phyloP scores from a whole-genome alignment of 2,797 vertebrate species.

The Decapterus maruadsi region DNA sequence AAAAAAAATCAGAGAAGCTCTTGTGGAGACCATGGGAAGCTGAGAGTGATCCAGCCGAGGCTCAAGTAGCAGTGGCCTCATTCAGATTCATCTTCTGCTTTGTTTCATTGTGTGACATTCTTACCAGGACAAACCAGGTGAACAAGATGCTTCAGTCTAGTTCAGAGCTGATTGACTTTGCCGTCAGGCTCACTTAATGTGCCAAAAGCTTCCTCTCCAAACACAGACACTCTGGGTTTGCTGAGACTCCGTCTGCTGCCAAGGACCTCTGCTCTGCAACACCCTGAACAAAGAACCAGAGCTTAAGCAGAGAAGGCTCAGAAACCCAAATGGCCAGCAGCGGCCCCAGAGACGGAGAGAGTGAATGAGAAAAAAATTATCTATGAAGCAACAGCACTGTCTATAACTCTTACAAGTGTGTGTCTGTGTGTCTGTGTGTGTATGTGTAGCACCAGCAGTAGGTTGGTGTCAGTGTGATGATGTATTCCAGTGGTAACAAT shows the following conservation, averaged over 20 bases:
- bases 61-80: not conserved
- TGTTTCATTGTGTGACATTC: not conserved
- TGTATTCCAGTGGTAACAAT: conserved; percentile 19
- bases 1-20: not conserved
- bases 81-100: not conserved
- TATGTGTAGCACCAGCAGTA: not conserved
- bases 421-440: not conserved
- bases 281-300: not conserved
- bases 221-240: not conserved
- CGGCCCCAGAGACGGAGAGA: not conserved
- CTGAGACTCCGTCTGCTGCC: not conserved
- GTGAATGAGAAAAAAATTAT: not conserved
- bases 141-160: conserved; percentile 1
- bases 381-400: conserved; percentile 1
- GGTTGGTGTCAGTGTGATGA: conserved; percentile 10
- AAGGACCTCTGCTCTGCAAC: not conserved
- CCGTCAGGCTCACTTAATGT: not conserved
- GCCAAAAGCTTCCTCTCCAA: not conserved
- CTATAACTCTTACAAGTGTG: not conserved
- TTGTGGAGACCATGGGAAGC: not conserved
- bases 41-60: not conserved
- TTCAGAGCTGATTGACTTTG: not conserved
- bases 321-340: no score
- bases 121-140: not conserved
- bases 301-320: conserved; percentile 1